Percentiles rank a stretch among this genome's conserved stretches.
These are phyloP conservation scores for Fulmarus glacialis DNA, from an alignment of 2,113 vertebrate genomes.

Conservation along the genomic window DNA sequence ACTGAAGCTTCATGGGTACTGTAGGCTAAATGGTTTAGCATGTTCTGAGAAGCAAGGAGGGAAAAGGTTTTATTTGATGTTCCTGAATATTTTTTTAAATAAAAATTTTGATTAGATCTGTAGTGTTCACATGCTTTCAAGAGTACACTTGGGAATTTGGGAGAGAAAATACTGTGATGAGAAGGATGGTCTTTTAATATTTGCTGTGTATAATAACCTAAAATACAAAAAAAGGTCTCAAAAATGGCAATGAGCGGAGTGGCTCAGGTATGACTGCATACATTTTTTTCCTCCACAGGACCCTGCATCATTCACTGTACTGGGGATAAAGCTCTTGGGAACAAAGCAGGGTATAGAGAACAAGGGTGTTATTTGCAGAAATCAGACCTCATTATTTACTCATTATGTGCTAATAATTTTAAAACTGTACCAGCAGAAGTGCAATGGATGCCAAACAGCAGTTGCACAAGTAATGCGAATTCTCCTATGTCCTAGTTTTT, in stretches of 20 bases:
- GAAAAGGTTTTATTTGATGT: background rate
- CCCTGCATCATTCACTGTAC: background rate
- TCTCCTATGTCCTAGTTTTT: background rate
- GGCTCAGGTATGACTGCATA: background rate
- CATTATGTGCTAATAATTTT: background rate
- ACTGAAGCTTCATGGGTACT: background rate
- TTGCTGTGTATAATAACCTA: background rate
- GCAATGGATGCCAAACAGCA: background rate
- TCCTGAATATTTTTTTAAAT: background rate
- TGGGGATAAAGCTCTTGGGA: background rate
- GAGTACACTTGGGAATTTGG: background rate
- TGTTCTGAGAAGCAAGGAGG: background rate
- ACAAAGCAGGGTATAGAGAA: background rate
- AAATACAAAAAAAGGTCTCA: background rate
- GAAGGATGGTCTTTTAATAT: background rate
- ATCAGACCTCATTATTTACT: background rate
- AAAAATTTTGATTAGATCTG: background rate
- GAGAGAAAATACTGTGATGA: background rate
- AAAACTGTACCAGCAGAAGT: background rate
- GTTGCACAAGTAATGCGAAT: background rate
- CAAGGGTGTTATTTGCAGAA: background rate
- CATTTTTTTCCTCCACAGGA: background rate
- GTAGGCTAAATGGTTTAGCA: background rate
- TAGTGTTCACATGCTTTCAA: background rate
- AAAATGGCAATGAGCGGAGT: background rate